Conservation (phyloP, 2,888 invertebrate genomes). For the Philaethria dido region DNA sequence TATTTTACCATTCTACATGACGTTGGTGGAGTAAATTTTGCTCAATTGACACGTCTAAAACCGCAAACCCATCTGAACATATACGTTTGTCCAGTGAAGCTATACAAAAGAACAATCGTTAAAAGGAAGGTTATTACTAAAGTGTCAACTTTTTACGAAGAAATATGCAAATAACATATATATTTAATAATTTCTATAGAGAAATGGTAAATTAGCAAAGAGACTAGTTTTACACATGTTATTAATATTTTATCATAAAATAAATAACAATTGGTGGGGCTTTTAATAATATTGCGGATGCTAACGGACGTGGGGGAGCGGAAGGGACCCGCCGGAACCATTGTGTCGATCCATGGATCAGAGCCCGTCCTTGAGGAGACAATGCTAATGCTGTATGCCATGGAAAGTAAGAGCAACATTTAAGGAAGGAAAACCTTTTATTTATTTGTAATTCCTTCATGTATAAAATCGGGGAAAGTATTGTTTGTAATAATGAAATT, state of each 20-base stretch:
- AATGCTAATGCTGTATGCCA: conserved; percentile 7
- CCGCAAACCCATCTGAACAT: too few species aligned
- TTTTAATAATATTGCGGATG: conserved; percentile 17
- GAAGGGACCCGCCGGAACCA: conserved; percentile 23
- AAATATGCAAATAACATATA: too few species aligned
- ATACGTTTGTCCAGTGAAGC: too few species aligned
- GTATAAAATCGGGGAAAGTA: not conserved
- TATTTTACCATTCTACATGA: too few species aligned
- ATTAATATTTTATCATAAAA: conserved; percentile 14
- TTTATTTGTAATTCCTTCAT: not conserved
- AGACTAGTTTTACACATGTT: not conserved
- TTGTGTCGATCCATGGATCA: conserved; percentile 21
- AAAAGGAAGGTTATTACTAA: too few species aligned
- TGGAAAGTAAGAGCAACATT: conserved; percentile 19
- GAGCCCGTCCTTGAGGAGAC: conserved; percentile 11
- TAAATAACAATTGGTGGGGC: not conserved
- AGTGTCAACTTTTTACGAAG: too few species aligned
- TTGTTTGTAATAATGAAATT: not conserved
- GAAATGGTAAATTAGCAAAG: not conserved
- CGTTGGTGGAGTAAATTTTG: too few species aligned
- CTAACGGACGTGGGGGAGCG: conserved; percentile 15
- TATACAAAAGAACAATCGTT: too few species aligned
- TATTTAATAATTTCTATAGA: not conserved
- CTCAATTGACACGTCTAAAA: too few species aligned
- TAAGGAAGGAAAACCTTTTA: not conserved